phyloP scores from a whole-genome alignment of 2,888 invertebrate species.

The Lamproptera curius region DNA sequence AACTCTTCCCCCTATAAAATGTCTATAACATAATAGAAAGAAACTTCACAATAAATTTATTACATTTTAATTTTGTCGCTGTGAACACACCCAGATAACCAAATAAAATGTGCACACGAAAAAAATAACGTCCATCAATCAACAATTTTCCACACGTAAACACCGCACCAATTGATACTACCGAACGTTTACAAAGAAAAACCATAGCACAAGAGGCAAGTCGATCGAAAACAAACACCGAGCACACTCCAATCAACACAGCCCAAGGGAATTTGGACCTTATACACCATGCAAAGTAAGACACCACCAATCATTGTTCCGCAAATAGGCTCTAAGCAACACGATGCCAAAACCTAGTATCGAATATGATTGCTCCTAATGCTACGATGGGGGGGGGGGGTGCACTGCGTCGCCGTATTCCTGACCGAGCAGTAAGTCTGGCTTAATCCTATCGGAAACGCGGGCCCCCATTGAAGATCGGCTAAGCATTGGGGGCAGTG shows the following conservation, averaged over 20 bases:
- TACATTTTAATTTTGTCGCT: too few species aligned
- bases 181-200: too few species aligned
- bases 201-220: conserved; percentile 20
- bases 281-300: conserved; percentile 56
- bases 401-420: conserved; percentile 55
- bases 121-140: too few species aligned
- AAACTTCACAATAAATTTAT: too few species aligned
- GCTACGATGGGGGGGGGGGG: conserved; percentile 37
- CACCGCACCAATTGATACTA: too few species aligned
- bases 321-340: conserved; percentile 72
- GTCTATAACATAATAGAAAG: too few species aligned
- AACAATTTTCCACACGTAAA: too few species aligned
- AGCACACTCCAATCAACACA: conserved; percentile 28
- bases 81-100: too few species aligned
- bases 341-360: conserved; percentile 75
- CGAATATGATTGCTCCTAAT: conserved; percentile 78
- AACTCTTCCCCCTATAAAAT: too few species aligned
- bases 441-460: conserved; percentile 77
- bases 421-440: conserved; percentile 78
- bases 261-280: conserved; percentile 41
- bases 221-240: conserved; percentile 25
- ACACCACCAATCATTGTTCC: conserved; percentile 71
- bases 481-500: conserved; percentile 42
- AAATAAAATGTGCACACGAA: too few species aligned
- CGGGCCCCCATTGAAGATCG: conserved; percentile 73